Percentiles rank a stretch among this genome's conserved stretches.
These are phyloP conservation scores for Drosophila aff. DNA, from an alignment of 1,140 invertebrate species.

Conservation along the genomic window DNA sequence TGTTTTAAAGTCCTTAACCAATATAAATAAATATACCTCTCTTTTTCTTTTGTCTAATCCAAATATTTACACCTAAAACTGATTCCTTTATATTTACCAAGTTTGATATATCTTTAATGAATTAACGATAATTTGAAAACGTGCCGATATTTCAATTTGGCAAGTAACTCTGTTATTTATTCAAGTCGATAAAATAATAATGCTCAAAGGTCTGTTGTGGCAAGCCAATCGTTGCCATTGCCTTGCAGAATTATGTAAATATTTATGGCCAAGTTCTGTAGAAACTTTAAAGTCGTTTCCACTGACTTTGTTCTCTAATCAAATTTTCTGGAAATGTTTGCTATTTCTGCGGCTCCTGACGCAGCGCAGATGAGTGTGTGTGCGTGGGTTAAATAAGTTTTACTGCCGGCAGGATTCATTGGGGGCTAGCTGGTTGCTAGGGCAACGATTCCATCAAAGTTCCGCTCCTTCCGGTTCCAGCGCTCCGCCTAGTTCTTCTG, in stretches of 20 bases:
- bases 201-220: neutral
- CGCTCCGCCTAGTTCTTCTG: constrained; percentile 1
- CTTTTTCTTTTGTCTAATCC: neutral
- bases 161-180: constrained; percentile 4
- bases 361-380: constrained; percentile 13
- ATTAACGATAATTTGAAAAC: neutral
- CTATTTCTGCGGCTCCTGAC: constrained; percentile 49
- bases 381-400: constrained; percentile 58
- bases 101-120: neutral
- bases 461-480: constrained; percentile 34
- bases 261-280: constrained; percentile 36
- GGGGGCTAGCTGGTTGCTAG: constrained; percentile 32
- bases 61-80: neutral
- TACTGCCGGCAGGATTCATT: constrained; percentile 51
- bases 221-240: constrained; percentile 3
- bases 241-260: constrained; percentile 27
- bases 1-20: too few species aligned
- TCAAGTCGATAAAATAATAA: constrained; percentile 5
- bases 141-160: neutral
- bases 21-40: too few species aligned
- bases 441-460: constrained; percentile 74
- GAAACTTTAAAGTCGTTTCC: constrained; percentile 54
- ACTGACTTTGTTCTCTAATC: constrained; percentile 58
- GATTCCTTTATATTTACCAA: neutral
- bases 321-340: constrained; percentile 73